phyloP scores from a whole-genome alignment of 2,797 vertebrate species.

The Buphagus erythrorhynchus region DNA sequence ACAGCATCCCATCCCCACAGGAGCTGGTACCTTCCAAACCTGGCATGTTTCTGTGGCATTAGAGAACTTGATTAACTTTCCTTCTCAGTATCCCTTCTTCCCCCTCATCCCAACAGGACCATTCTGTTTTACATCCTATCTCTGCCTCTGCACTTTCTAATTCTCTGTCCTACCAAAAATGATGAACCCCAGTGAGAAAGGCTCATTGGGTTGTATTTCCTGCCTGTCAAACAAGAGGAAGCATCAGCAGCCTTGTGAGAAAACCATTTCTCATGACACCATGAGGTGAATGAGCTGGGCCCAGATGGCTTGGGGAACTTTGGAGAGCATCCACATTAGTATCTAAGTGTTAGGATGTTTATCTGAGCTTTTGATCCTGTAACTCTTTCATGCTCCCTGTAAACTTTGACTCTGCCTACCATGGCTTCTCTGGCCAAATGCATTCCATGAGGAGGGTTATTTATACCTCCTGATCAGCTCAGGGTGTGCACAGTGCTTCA shows the following conservation, averaged over 20 bases:
- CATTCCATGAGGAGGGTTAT: background rate
- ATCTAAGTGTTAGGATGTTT: background rate
- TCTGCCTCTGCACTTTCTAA: background rate
- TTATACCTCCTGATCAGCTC: background rate
- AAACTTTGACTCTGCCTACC: background rate
- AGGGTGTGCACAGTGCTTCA: background rate
- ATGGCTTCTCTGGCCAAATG: background rate
- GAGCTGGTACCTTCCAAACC: background rate
- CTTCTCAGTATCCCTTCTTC: background rate
- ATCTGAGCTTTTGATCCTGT: background rate
- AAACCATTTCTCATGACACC: background rate
- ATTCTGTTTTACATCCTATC: background rate
- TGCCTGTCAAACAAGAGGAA: constrained; percentile 20
- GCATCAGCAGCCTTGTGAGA: background rate
- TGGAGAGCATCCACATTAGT: background rate
- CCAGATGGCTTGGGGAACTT: background rate
- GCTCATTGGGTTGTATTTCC: background rate
- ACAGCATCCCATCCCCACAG: fast-evolving
- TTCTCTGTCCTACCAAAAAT: background rate
- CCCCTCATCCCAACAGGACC: too few relatives aligned
- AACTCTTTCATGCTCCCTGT: background rate
- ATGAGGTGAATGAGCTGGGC: background rate
- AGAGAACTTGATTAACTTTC: background rate
- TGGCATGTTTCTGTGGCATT: background rate
- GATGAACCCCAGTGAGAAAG: background rate